A percentile compares a stretch with the other conserved stretches of the same genome.
phyloP scores from a whole-genome alignment of 2,888 invertebrate genomes.

The Leptinotarsa tumamoca region DNA sequence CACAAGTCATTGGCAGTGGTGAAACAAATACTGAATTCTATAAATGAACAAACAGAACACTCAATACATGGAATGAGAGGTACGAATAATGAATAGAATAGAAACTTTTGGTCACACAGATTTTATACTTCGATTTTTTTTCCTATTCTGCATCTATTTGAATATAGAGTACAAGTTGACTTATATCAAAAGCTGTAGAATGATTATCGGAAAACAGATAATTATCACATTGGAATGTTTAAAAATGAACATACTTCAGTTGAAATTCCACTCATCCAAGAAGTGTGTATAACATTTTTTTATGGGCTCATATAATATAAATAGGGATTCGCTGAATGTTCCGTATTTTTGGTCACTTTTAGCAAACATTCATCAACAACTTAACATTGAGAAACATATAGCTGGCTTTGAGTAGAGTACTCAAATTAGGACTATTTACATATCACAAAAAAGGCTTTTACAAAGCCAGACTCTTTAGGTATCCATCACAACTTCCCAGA shows the following conservation, averaged over 20 bases:
- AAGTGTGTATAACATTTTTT: too few relatives aligned
- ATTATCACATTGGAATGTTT: too few relatives aligned
- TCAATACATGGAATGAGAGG: background rate
- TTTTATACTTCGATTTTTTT: too few relatives aligned
- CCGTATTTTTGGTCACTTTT: background rate
- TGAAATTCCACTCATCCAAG: too few relatives aligned
- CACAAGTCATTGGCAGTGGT: conserved; percentile 35
- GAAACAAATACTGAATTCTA: conserved; percentile 32
- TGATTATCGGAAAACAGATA: too few relatives aligned
- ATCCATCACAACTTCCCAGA: conserved; percentile 25
- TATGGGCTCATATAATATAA: background rate
- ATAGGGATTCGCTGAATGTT: background rate
- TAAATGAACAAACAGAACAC: conserved; percentile 24
- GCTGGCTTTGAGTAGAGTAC: conserved; percentile 20
- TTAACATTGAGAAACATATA: conserved; percentile 11
- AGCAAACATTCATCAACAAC: background rate
- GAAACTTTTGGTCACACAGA: background rate
- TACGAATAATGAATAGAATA: background rate
- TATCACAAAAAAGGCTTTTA: conserved; percentile 37
- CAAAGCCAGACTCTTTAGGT: conserved; percentile 31
- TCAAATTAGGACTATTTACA: conserved; percentile 25
- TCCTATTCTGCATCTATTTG: background rate
- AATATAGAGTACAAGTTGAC: background rate
- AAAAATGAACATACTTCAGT: too few relatives aligned
- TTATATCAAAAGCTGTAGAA: too few relatives aligned